phyloP scores from a whole-genome alignment of 2,888 invertebrate species.

The Ectemnius continuus region DNA sequence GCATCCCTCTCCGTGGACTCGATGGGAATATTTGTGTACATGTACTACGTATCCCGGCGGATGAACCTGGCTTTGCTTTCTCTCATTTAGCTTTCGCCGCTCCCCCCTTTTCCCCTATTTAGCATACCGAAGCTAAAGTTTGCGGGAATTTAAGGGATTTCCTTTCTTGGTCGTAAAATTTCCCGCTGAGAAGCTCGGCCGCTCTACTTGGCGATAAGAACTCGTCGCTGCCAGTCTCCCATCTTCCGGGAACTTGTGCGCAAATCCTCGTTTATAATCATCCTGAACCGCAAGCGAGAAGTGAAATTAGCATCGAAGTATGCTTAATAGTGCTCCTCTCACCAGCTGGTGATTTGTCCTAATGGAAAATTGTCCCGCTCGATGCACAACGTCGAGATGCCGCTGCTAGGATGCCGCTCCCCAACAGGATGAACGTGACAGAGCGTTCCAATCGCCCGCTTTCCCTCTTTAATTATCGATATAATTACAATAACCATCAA shows the following conservation, averaged over 20 bases:
- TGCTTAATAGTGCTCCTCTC: too few relatives aligned
- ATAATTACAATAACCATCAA: conserved; percentile 3
- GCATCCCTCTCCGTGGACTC: not conserved
- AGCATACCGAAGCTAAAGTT: not conserved
- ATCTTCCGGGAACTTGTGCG: not conserved
- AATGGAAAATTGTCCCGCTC: not conserved
- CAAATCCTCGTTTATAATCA: conserved; percentile 6
- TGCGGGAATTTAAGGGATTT: conserved; percentile 1
- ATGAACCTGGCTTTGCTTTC: not conserved
- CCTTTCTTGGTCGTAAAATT: conserved; percentile 1
- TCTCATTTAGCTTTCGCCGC: not conserved
- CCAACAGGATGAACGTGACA: not conserved
- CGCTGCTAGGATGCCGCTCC: not conserved
- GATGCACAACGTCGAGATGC: not conserved
- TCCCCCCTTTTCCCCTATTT: not conserved
- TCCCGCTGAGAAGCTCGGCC: not conserved
- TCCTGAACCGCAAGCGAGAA: not conserved
- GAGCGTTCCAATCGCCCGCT: conserved; percentile 53
- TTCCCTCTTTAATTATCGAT: not conserved
- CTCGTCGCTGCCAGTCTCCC: not conserved
- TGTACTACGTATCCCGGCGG: too few relatives aligned
- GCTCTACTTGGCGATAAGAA: not conserved
- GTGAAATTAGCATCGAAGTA: too few relatives aligned
- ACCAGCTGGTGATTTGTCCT: too few relatives aligned
- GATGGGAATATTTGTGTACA: too few relatives aligned